A percentile compares a stretch with the other conserved stretches of the same genome.
Conservation (phyloP, 2,888 invertebrate species). For the Lapara coniferarum region DNA sequence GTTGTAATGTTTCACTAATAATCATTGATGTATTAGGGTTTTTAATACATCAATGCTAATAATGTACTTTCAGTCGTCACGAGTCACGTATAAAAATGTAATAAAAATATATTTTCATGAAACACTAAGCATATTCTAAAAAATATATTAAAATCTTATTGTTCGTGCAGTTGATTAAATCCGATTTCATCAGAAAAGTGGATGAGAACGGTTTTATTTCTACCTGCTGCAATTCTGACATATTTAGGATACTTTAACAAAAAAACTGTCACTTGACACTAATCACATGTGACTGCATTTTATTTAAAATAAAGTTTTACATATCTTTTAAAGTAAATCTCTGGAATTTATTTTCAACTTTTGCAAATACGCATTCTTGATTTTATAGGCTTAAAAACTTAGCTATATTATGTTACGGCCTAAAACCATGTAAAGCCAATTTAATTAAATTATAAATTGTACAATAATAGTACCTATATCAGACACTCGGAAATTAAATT, state of each 20-base stretch:
- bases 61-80: too few species aligned
- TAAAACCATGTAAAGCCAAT: too few species aligned
- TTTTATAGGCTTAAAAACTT: too few species aligned
- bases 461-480: too few species aligned
- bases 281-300: conserved; percentile 13
- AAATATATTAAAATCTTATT: neutral
- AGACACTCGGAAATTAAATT: too few species aligned
- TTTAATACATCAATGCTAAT: too few species aligned
- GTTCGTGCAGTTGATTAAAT: neutral
- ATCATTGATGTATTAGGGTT: too few species aligned
- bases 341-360: neutral
- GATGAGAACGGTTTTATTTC: neutral
- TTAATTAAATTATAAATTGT: too few species aligned
- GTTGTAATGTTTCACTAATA: too few species aligned
- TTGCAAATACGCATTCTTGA: neutral
- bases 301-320: neutral
- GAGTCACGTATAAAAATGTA: too few species aligned
- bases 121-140: neutral
- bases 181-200: neutral
- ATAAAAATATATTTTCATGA: neutral
- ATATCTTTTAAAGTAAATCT: too few species aligned
- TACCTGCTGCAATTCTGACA: conserved; percentile 21
- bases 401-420: too few species aligned
- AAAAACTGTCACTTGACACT: conserved; percentile 1
- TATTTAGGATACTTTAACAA: conserved; percentile 11